phyloP scores from a whole-genome alignment of 2,888 invertebrate genomes.

The Lacanobia wlatinum region DNA sequence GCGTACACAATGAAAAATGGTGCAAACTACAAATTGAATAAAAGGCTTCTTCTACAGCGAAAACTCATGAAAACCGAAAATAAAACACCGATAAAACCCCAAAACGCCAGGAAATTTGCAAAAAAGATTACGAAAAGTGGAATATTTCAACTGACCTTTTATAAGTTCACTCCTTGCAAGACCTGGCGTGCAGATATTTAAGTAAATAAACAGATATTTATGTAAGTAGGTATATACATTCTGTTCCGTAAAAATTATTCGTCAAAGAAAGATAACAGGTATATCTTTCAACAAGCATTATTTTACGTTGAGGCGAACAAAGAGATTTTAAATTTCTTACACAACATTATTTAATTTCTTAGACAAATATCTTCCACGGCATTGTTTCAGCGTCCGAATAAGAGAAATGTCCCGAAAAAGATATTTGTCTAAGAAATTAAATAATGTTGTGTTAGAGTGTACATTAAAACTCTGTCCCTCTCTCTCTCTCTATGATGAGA shows the following conservation, averaged over 20 bases:
- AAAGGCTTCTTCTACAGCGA: background rate
- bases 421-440: background rate
- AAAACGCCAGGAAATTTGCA: background rate
- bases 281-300: conserved; percentile 19
- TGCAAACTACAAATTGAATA: background rate
- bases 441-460: conserved; percentile 11
- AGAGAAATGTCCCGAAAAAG: background rate
- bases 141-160: conserved; percentile 44
- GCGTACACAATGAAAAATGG: background rate
- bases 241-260: conserved; percentile 2
- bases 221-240: background rate
- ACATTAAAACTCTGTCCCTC: conserved; percentile 9
- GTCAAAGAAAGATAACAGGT: conserved; percentile 15
- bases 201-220: conserved; percentile 16
- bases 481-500: too few relatives aligned
- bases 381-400: background rate
- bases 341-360: conserved; percentile 12
- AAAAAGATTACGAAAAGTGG: background rate
- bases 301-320: conserved; percentile 8
- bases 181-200: conserved; percentile 47
- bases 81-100: background rate
- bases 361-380: background rate
- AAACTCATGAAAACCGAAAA: conserved; percentile 1
- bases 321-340: conserved; percentile 18
- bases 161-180: conserved; percentile 37